phyloP scores from a whole-genome alignment of 2,797 vertebrate genomes.

The Balearica regulorum region DNA sequence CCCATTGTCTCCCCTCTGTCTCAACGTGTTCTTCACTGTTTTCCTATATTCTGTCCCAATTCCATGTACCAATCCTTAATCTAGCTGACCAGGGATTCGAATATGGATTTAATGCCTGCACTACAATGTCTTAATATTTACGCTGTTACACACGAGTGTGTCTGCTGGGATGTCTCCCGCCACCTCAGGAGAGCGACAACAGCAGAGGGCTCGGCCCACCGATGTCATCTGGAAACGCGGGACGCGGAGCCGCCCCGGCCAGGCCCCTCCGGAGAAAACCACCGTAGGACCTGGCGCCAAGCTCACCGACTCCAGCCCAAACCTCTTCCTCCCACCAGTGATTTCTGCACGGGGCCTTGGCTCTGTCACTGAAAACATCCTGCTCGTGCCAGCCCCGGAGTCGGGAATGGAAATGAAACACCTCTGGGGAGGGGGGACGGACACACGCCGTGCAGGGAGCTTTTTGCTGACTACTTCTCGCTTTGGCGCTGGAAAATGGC shows the following conservation, averaged over 20 bases:
- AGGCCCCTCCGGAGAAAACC: not conserved
- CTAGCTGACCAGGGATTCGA: not conserved
- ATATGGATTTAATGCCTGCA: accelerated
- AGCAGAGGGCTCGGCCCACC: not conserved
- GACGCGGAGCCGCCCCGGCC: not conserved
- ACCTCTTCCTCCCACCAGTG: not conserved
- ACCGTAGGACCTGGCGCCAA: accelerated
- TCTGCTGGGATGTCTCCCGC: not conserved
- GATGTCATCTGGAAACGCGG: not conserved
- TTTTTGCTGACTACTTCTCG: not conserved
- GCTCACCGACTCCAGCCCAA: not conserved
- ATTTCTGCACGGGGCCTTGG: not conserved
- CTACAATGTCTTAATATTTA: not conserved
- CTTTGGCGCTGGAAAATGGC: not conserved
- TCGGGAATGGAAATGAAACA: not conserved
- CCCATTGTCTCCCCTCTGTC: not conserved
- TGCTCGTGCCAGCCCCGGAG: not conserved
- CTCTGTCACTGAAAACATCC: not conserved
- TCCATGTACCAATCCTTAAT: not conserved
- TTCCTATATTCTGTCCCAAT: accelerated
- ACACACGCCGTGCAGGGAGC: not conserved
- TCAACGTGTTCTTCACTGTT: not conserved
- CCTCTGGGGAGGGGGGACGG: too few species aligned
- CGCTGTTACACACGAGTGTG: accelerated
- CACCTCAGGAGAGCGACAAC: not conserved